phyloP scores from a whole-genome alignment of 2,888 invertebrate genomes.

The Halocaridina rubra region DNA sequence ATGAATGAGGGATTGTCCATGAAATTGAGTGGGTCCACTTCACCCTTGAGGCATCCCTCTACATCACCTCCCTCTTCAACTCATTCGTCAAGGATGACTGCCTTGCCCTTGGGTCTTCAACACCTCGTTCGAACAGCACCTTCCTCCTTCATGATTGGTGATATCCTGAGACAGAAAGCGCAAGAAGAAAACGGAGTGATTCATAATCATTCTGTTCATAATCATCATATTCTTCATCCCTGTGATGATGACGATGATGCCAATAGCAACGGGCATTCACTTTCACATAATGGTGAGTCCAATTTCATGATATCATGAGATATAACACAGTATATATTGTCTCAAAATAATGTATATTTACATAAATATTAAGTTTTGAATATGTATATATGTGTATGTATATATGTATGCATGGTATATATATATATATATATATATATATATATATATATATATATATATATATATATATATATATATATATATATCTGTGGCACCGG shows the following conservation, averaged over 20 bases:
- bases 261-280: constrained; percentile 6
- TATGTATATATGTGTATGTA: not conserved
- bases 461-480: not conserved
- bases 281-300: constrained; percentile 32
- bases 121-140: constrained; percentile 56
- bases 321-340: too few relatives aligned
- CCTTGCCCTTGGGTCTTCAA: constrained; percentile 30
- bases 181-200: not conserved
- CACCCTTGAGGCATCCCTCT: constrained; percentile 7
- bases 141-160: constrained; percentile 62
- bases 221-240: not conserved
- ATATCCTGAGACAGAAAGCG: constrained; percentile 52
- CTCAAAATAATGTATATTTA: not conserved
- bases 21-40: not conserved
- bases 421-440: not conserved
- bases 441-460: not conserved
- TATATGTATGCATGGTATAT: not conserved
- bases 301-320: not conserved
- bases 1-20: not conserved
- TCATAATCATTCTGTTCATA: not conserved
- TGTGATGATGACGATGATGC: constrained; percentile 10
- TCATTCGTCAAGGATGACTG: not conserved
- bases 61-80: not conserved
- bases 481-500: not conserved
- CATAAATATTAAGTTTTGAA: not conserved